Evolutionary conservation across 1,140 invertebrate genomes (phyloP).

Genomic region (Leptinotarsa undecemlineata): DNA sequence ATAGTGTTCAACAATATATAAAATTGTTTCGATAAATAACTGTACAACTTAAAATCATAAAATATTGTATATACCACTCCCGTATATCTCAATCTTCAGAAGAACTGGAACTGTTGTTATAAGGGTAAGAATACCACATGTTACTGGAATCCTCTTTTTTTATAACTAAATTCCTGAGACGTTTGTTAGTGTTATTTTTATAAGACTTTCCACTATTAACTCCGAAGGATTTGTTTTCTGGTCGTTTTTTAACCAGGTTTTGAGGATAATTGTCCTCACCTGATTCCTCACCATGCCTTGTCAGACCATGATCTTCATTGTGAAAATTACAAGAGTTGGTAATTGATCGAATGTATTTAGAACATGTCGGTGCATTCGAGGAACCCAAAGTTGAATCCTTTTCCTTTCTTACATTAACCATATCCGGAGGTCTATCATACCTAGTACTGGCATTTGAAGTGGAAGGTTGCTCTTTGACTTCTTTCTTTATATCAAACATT

Average conservation of each 20-base stretch:
- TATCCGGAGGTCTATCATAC: neutral
- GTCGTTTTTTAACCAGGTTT: conserved; percentile 23
- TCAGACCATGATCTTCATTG: neutral
- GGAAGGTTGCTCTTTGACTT: neutral
- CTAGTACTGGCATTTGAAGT: neutral
- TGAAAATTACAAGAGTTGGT: neutral
- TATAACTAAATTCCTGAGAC: conserved; percentile 29
- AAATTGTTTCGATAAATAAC: conserved; percentile 29
- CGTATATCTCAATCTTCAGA: conserved; percentile 8
- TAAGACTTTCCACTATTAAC: neutral
- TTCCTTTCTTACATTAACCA: neutral
- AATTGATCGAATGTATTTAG: conserved; percentile 1
- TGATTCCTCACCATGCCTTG: neutral
- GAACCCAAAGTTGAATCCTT: neutral
- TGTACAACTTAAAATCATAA: conserved; percentile 26
- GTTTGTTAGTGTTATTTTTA: conserved; percentile 20
- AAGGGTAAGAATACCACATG: conserved; percentile 35
- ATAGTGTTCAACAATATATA: conserved; percentile 25
- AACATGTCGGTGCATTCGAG: conserved; percentile 20
- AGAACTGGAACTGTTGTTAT: conserved; percentile 8
- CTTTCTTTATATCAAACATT: neutral
- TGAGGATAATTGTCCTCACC: conserved; percentile 32
- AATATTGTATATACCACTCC: conserved; percentile 4
- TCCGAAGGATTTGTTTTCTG: conserved; percentile 20
- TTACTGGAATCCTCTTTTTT: conserved; percentile 36